Base-by-base conservation (phyloP, 2,113 vertebrate genomes). In the Crotalus helleri region DNA sequence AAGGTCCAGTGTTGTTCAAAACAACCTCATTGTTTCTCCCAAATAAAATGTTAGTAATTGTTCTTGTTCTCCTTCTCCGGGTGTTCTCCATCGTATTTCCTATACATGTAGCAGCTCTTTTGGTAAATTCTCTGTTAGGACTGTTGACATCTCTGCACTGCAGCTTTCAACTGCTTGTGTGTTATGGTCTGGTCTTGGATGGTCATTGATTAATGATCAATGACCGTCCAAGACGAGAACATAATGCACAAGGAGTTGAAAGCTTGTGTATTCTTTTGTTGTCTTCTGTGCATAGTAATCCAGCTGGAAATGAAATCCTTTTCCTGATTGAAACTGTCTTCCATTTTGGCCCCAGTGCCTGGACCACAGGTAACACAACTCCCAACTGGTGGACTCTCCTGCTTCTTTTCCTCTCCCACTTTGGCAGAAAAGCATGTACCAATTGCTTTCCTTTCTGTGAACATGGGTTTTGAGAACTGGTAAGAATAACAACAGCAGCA, bases 1-100 rank as follows among this genome's bases (percentile, higher is more conserved):
- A 74, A 61, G 86, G 92, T 94, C 92, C 96, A 93, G 93, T 53
- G 88, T 12, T 88, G 92, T 13, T n/a, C 13, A 1, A 5, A 33
- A 59, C 46, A 59, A 33, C 54, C 3, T 3, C 44, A 55, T 23
- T 61, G 39, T 46, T 85, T 85, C 54, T 58, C 57, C 44, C 55
- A 44, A 17, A 10, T 17, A 57, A 53, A 29, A n/a, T 3, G 74
- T 21, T 81, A 44, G 33, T 44, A 3, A 44, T 44, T 21, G 33
- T 81, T 39, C 55, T 13, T 23, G 15, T 57, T 59, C 21, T 91
- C 61, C 54, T 55, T 8, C 53, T 44, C 33, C 11, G 11, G 24
- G 53, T 29, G 3, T 39, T 44, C 33, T 59, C 24, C 26, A 23
- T 13, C 5, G 49, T 17, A 11, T 51, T 87, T 49, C 55, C 26